Evolutionary conservation across 1,140 invertebrate species (phyloP).

Genomic region (Brachionus koreanus): DNA sequence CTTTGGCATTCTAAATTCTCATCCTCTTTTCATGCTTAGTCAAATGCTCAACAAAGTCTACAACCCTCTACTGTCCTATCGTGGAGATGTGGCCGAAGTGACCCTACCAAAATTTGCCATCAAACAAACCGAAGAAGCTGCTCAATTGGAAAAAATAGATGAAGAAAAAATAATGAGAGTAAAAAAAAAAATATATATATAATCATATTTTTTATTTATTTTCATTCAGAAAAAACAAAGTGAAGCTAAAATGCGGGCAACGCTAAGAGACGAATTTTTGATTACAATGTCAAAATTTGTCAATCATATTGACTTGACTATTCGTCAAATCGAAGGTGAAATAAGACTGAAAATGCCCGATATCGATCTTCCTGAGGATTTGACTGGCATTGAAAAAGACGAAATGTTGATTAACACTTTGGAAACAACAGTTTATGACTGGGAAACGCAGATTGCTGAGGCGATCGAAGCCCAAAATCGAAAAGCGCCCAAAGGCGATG

Average conservation of each 20-base stretch:
- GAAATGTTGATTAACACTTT: constrained; percentile 54
- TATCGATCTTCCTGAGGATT: constrained; percentile 51
- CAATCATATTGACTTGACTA: constrained; percentile 55
- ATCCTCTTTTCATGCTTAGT: constrained; percentile 57
- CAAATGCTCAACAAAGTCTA: constrained; percentile 55
- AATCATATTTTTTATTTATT: constrained; percentile 49
- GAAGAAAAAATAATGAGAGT: neutral
- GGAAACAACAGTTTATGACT: constrained; percentile 48
- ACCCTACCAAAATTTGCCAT: neutral
- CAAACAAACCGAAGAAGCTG: neutral
- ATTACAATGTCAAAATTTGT: constrained; percentile 60
- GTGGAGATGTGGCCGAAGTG: neutral
- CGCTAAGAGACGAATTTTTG: constrained; percentile 59
- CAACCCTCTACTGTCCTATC: constrained; percentile 11
- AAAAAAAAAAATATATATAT: constrained; percentile 53
- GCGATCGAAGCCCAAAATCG: constrained; percentile 45
- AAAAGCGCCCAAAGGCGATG: constrained; percentile 64
- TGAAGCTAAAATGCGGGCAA: constrained; percentile 52
- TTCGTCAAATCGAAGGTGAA: constrained; percentile 59
- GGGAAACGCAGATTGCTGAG: constrained; percentile 36
- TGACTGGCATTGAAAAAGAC: constrained; percentile 55
- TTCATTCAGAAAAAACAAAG: constrained; percentile 50
- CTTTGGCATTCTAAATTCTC: constrained; percentile 56
- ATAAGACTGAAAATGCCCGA: constrained; percentile 58
- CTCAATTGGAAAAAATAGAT: neutral